Percentiles rank a stretch among this genome's conserved stretches.
Evolutionary conservation across 2,797 vertebrate genomes (phyloP).

Genomic region (Xiphorhynchus erythropygius): DNA sequence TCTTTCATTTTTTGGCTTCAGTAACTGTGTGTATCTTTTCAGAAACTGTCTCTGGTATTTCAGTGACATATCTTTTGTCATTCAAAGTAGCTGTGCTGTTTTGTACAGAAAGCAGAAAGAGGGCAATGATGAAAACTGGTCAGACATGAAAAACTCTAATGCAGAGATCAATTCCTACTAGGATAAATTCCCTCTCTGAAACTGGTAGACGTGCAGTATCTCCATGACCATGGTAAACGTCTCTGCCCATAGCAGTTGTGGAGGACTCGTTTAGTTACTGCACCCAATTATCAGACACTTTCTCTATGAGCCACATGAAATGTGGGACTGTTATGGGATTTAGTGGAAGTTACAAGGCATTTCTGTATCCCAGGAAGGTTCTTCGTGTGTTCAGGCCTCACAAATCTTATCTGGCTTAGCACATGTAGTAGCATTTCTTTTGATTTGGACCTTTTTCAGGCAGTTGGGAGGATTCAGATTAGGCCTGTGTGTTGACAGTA

Average conservation of each 20-base stretch:
- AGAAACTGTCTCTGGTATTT: not conserved
- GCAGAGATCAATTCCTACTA: not conserved
- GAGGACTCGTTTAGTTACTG: not conserved
- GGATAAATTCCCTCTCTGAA: not conserved
- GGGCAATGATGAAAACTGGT: not conserved
- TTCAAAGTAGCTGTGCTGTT: not conserved
- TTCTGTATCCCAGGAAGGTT: not conserved
- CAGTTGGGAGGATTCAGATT: not conserved
- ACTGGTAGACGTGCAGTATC: not conserved
- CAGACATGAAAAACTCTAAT: not conserved
- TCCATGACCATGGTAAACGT: rapidly evolving
- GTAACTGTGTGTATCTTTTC: not conserved
- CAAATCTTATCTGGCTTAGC: not conserved
- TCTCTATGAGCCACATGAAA: not conserved
- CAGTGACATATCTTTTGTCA: not conserved
- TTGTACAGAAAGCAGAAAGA: not conserved
- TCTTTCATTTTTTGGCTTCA: not conserved
- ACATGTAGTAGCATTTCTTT: not conserved
- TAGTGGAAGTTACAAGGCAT: not conserved
- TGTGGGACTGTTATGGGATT: not conserved
- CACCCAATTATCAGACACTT: not conserved
- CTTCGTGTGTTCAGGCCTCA: not conserved
- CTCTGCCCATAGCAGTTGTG: not conserved
- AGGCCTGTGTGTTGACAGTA: not conserved
- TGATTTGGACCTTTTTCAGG: not conserved